Conservation (phyloP, 2,888 invertebrate species). For the Callosobruchus maculatus region DNA sequence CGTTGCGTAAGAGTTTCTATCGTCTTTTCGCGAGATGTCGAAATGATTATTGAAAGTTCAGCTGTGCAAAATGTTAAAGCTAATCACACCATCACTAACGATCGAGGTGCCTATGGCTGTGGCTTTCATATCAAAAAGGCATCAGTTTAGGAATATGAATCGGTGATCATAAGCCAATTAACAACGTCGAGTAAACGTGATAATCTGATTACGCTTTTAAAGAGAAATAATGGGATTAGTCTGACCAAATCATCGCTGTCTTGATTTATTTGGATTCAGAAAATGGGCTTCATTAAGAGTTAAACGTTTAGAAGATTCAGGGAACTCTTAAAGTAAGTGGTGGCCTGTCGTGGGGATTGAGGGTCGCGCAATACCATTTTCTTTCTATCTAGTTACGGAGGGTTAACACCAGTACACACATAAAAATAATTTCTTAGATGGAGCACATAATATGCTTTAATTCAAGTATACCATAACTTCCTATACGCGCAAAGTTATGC, state of each 20-base stretch:
- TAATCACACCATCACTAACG: not conserved
- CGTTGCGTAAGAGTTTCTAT: not conserved
- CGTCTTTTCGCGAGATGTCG: not conserved
- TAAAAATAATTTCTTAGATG: too few relatives aligned
- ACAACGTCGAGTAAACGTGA: not conserved
- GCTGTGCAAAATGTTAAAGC: not conserved
- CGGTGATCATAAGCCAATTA: not conserved
- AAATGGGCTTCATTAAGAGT: too few relatives aligned
- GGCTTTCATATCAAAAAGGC: not conserved
- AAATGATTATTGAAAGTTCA: not conserved
- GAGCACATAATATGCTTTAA: too few relatives aligned
- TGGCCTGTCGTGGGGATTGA: too few relatives aligned
- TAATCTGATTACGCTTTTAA: not conserved
- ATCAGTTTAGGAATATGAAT: not conserved
- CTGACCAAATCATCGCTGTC: not conserved
- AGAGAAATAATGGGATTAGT: not conserved
- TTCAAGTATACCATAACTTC: too few relatives aligned
- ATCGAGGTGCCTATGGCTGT: not conserved
- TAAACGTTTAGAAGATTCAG: too few relatives aligned
- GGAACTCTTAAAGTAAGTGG: too few relatives aligned
- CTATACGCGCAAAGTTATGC: too few relatives aligned
- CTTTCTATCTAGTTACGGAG: too few relatives aligned
- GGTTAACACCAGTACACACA: too few relatives aligned
- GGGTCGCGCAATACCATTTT: too few relatives aligned
- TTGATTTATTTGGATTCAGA: too few relatives aligned